These are phyloP conservation scores for Psittacula echo DNA, from an alignment of 2,797 vertebrate species.

Conservation along the genomic window DNA sequence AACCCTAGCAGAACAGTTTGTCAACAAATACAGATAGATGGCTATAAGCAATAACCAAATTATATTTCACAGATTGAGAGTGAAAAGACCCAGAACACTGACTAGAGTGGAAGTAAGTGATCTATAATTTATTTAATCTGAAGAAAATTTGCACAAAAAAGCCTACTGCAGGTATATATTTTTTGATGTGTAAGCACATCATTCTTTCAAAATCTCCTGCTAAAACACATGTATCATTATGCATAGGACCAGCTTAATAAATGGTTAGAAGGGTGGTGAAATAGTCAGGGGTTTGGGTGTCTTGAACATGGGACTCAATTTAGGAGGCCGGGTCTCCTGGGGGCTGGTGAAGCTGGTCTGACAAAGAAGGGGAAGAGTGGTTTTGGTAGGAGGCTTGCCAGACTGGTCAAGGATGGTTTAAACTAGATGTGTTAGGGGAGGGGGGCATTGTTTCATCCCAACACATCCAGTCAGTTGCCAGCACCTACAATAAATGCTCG, in stretches of 20 bases:
- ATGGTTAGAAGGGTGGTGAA: too few relatives aligned
- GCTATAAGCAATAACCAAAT: background rate
- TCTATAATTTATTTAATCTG: background rate
- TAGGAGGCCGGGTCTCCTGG: too few relatives aligned
- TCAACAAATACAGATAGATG: background rate
- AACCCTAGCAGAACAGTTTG: background rate
- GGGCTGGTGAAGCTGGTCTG: too few relatives aligned
- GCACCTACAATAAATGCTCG: too few relatives aligned
- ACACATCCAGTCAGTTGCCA: too few relatives aligned
- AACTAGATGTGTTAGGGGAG: too few relatives aligned
- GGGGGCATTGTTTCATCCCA: too few relatives aligned
- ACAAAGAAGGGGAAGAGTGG: too few relatives aligned
- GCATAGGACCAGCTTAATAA: background rate
- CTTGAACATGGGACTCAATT: too few relatives aligned
- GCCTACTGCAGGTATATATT: background rate
- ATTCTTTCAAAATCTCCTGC: background rate
- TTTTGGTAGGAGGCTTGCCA: too few relatives aligned
- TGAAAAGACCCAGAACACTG: background rate
- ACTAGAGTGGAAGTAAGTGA: background rate
- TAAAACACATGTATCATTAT: background rate
- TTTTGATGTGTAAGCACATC: background rate
- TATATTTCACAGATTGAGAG: background rate
- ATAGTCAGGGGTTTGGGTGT: too few relatives aligned
- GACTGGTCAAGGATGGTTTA: too few relatives aligned
- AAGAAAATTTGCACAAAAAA: background rate